A percentile compares a stretch with the other conserved stretches of the same genome.
These are phyloP conservation scores for Thaumatotibia leucotreta DNA, from an alignment of 1,140 invertebrate species.

Conservation along the genomic window DNA sequence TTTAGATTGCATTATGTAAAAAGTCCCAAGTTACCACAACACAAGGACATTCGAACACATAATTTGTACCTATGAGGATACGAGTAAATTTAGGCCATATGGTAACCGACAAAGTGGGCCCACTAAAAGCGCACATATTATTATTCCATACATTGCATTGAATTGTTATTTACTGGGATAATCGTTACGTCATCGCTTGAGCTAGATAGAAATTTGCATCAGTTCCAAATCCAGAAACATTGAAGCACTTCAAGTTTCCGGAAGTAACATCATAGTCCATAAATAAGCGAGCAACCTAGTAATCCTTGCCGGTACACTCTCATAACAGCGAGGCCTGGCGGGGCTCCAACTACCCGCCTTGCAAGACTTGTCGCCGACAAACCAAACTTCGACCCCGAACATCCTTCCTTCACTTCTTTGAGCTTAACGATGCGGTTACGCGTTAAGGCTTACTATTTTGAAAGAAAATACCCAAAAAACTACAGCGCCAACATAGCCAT, in stretches of 20 bases:
- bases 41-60: too few species aligned
- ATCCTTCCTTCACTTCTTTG: background rate
- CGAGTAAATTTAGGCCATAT: too few species aligned
- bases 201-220: background rate
- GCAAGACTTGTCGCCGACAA: slow-evolving; percentile 6
- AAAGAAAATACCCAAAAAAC: too few species aligned
- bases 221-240: background rate
- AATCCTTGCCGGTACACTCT: background rate
- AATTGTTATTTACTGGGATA: too few species aligned
- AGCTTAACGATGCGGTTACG: background rate
- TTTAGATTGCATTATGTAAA: too few species aligned
- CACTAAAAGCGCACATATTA: too few species aligned
- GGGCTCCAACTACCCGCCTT: background rate
- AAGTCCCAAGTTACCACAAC: too few species aligned
- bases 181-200: too few species aligned
- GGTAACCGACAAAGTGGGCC: too few species aligned
- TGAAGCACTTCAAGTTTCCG: background rate
- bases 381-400: background rate
- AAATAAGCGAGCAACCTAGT: slow-evolving; percentile 1
- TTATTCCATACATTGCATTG: too few species aligned
- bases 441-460: background rate
- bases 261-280: background rate
- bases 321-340: slow-evolving; percentile 11
- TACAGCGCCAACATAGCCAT: too few species aligned
- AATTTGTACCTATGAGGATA: too few species aligned